These are phyloP conservation scores for Etheostoma cragini DNA, from an alignment of 2,113 vertebrate genomes.

Conservation along the genomic window DNA sequence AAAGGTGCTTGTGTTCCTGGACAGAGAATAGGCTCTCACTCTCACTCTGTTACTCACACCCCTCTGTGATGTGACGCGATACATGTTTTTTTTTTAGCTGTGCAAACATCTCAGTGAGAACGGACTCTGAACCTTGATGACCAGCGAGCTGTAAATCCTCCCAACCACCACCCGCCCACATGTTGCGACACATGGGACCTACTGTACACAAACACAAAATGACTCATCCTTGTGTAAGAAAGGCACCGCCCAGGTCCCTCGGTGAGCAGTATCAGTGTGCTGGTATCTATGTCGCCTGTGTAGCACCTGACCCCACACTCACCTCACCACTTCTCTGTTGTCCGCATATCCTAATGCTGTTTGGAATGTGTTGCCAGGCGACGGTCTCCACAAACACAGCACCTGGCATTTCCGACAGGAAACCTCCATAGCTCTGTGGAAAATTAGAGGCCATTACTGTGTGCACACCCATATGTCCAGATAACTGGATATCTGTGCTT, in stretches of 20 bases:
- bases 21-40: neutral
- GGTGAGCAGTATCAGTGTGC: constrained; percentile 19
- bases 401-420: constrained; percentile 82
- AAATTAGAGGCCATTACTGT: constrained; percentile 65
- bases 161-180: constrained; percentile 53
- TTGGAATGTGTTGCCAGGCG: constrained; percentile 81
- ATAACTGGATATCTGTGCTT: constrained; percentile 51
- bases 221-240: constrained; percentile 57
- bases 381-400: constrained; percentile 76
- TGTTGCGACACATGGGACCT: constrained; percentile 58
- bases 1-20: neutral
- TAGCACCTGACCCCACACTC: constrained; percentile 60
- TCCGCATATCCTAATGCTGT: constrained; percentile 68
- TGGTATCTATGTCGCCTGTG: constrained; percentile 22
- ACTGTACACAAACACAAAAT: constrained; percentile 59
- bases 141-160: constrained; percentile 50
- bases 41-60: constrained; percentile 46
- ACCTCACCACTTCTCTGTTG: constrained; percentile 38
- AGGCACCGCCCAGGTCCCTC: constrained; percentile 50
- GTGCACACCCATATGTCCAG: constrained; percentile 52
- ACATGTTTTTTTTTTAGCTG: constrained; percentile 58
- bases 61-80: constrained; percentile 57
- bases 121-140: constrained; percentile 73
- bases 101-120: constrained; percentile 65
- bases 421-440: constrained; percentile 73